Percentiles rank a stretch among this genome's conserved stretches.
These are phyloP conservation scores for Orthosia gothica DNA, from an alignment of 2,888 invertebrate genomes.

Conservation along the genomic window DNA sequence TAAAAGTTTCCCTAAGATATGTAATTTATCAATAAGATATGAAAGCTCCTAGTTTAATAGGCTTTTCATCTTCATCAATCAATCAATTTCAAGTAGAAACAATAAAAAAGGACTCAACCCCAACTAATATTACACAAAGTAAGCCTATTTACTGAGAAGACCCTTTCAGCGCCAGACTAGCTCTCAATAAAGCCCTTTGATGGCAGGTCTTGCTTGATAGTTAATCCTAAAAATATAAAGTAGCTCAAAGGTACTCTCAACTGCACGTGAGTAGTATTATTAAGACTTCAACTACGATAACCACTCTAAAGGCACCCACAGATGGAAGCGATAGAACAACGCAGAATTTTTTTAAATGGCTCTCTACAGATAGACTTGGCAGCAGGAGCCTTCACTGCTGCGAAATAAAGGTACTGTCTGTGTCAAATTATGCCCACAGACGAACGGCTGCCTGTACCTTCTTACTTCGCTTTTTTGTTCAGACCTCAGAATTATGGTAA, in stretches of 20 bases:
- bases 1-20: neutral
- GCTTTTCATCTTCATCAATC: slow-evolving; percentile 25
- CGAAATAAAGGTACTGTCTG: neutral
- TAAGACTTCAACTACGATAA: neutral
- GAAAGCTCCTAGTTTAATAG: neutral
- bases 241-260: neutral
- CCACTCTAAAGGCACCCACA: neutral
- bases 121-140: neutral
- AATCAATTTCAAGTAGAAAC: slow-evolving; percentile 8
- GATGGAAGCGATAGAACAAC: no score
- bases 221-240: slow-evolving; percentile 25
- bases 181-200: slow-evolving; percentile 33
- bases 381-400: neutral
- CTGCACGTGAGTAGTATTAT: neutral
- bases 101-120: slow-evolving; percentile 8
- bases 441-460: neutral
- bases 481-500: slow-evolving; percentile 51
- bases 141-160: slow-evolving; percentile 21
- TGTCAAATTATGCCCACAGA: neutral
- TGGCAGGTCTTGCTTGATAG: slow-evolving; percentile 8
- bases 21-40: slow-evolving; percentile 14
- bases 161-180: slow-evolving; percentile 15
- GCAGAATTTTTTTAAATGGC: no score
- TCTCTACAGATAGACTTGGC: no score
- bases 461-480: slow-evolving; percentile 23